Evolutionary conservation across 2,797 vertebrate species (phyloP), one percentile per base, ranked within the genome.

Genomic region (Toxotes lorentzi): DNA sequence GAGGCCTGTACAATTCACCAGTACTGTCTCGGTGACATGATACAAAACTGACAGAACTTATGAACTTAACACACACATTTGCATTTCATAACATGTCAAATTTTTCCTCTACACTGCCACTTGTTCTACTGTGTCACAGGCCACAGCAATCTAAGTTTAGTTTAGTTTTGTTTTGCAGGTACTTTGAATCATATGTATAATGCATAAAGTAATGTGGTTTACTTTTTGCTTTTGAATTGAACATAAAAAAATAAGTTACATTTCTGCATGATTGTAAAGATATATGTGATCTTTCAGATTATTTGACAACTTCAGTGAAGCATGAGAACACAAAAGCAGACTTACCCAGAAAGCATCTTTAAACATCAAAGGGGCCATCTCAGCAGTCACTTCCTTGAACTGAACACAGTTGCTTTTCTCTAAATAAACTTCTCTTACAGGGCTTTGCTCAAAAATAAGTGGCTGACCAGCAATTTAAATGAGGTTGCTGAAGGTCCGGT

Each of bases 341-440:
- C 97, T 98, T 89, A 98, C 98, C 98, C 98, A 99, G 91, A 98
- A 99, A 7, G 94, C 93, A 86, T 98, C 97, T 94, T 95, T 97
- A 88, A 98, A 98, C 87, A 96, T 93, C 85, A 97, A 86, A 38
- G 76, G 65, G 62, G 92, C 78, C 88, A 97, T 95, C 83, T 66
- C 56, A 23, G 6, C 10, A 58, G 51, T 66, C 41, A 53, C 64
- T 81, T 84, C 79, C 78, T 83, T 62, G 34, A 73, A 30, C 9
- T 40, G 7, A 24, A 53, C 63, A n/a, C 35, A 19, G 61, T 43
- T 32, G 30, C 11, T 57, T 34, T 75, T 24, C n/a, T 66, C 57
- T 38, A 19, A 11, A 16, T 47, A 5, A 69, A 51, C 53, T 59
- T 53, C 2, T 59, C 45, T 35, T 4, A 9, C 54, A 53, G 16